Evolutionary conservation across 2,113 vertebrate genomes (phyloP).

Genomic region (Orthonyx spaldingii): DNA sequence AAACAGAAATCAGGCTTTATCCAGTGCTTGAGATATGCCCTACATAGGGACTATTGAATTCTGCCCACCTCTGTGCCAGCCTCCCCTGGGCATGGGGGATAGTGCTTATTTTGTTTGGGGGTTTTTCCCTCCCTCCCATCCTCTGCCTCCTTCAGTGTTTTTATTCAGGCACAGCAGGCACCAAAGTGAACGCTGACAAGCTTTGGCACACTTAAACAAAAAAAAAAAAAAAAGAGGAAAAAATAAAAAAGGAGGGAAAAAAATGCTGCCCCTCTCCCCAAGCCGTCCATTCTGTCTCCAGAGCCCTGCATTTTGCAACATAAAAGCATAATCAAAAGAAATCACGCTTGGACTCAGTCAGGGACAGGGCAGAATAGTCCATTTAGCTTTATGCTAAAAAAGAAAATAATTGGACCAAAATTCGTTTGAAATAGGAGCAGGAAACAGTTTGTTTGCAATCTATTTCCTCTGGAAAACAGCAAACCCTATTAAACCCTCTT

Average conservation of each 20-base stretch:
- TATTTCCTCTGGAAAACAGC: slow-evolving; percentile 70
- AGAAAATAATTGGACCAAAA: slow-evolving; percentile 77
- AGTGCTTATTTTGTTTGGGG: slow-evolving; percentile 62
- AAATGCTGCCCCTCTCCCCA: slow-evolving; percentile 70
- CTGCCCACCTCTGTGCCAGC: slow-evolving; percentile 33
- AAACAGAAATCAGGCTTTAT: slow-evolving; percentile 9
- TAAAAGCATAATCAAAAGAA: slow-evolving; percentile 81
- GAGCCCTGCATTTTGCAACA: slow-evolving; percentile 62
- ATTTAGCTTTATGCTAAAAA: slow-evolving; percentile 79
- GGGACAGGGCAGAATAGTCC: slow-evolving; percentile 72
- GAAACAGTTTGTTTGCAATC: slow-evolving; percentile 77
- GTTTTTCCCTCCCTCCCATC: background rate
- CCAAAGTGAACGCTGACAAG: slow-evolving; percentile 58
- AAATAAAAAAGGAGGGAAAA: background rate
- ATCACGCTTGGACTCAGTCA: slow-evolving; percentile 71
- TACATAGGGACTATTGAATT: slow-evolving; percentile 3
- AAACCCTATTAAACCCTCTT: slow-evolving; percentile 71
- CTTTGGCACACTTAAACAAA: slow-evolving; percentile 59
- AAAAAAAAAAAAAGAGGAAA: background rate
- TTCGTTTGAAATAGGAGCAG: slow-evolving; percentile 76
- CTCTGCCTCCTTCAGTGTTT: slow-evolving; percentile 50
- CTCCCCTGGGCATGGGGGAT: slow-evolving; percentile 40
- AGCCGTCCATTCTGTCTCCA: slow-evolving; percentile 70
- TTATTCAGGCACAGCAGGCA: slow-evolving; percentile 69
- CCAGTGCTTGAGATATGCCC: slow-evolving; percentile 4